These are phyloP conservation scores for Penaeus japonicus DNA, from an alignment of 1,140 invertebrate genomes.

Conservation along the genomic window DNA sequence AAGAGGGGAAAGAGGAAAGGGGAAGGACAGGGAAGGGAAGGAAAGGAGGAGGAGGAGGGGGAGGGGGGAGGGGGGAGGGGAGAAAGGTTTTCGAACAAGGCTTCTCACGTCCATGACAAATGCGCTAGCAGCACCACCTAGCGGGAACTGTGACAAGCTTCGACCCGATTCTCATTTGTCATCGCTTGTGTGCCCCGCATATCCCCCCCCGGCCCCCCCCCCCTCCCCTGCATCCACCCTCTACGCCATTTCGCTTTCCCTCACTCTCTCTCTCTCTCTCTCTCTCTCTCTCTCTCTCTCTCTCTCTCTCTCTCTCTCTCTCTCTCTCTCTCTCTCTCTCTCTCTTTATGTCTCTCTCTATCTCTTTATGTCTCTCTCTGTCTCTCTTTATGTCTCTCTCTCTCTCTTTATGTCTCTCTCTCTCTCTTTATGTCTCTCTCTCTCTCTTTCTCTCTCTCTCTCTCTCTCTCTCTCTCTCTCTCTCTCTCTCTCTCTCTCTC, in stretches of 20 bases:
- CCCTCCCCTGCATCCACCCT: neutral
- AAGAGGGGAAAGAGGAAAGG: neutral
- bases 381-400: neutral
- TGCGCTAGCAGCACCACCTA: neutral
- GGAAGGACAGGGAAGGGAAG: neutral
- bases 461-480: no score
- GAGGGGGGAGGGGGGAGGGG: neutral
- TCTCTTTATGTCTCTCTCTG: neutral
- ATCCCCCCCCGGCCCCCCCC: neutral
- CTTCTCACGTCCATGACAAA: conserved; percentile 10
- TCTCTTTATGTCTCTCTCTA: neutral
- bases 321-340: neutral
- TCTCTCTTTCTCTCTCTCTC: no score
- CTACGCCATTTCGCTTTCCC: neutral
- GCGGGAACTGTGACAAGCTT: conserved; percentile 13
- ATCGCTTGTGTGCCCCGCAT: neutral
- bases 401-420: no score
- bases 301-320: neutral
- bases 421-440: no score
- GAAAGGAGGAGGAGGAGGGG: neutral
- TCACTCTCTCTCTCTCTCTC: neutral
- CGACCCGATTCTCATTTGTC: conserved; percentile 11
- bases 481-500: no score
- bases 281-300: neutral
- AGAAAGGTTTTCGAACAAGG: neutral